A percentile compares a stretch with the other conserved stretches of the same genome.
Evolutionary conservation across 64 coral and sea anemone species (phyloP).

Genomic region (Porites lutea): DNA sequence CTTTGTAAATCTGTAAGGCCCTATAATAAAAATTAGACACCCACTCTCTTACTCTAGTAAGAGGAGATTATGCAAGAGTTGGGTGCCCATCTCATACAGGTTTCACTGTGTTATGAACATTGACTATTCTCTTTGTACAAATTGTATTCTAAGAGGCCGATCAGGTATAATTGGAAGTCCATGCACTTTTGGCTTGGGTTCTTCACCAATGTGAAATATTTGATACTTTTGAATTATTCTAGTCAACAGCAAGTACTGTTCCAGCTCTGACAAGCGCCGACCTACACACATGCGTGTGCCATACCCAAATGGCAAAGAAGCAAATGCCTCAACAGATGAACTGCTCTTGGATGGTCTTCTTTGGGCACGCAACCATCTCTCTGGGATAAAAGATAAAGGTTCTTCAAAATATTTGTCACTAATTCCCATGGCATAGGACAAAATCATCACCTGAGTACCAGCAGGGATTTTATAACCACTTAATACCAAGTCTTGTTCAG

Average conservation of each 20-base stretch:
- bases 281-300: conserved; percentile 64
- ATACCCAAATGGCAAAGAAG: conserved; percentile 64
- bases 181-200: background rate
- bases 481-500: conserved; percentile 43
- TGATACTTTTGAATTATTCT: conserved; percentile 21
- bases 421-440: conserved; percentile 12
- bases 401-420: conserved; percentile 37
- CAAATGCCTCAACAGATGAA: conserved; percentile 14
- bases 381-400: conserved; percentile 29
- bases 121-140: conserved; percentile 4
- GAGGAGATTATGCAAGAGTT: no score
- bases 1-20: no score
- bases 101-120: background rate
- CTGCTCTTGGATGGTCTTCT: background rate
- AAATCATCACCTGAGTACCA: conserved; percentile 20
- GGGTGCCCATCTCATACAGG: background rate
- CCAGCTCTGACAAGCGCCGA: conserved; percentile 51
- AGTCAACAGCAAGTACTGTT: conserved; percentile 43
- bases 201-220: conserved; percentile 24
- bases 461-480: conserved; percentile 49
- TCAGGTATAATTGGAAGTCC: conserved; percentile 18
- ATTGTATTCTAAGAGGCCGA: conserved; percentile 48
- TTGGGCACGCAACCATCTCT: conserved; percentile 50
- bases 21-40: no score
- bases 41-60: no score